Conservation (phyloP, 2,113 vertebrate species). For the Thamnophis sirtalis region DNA sequence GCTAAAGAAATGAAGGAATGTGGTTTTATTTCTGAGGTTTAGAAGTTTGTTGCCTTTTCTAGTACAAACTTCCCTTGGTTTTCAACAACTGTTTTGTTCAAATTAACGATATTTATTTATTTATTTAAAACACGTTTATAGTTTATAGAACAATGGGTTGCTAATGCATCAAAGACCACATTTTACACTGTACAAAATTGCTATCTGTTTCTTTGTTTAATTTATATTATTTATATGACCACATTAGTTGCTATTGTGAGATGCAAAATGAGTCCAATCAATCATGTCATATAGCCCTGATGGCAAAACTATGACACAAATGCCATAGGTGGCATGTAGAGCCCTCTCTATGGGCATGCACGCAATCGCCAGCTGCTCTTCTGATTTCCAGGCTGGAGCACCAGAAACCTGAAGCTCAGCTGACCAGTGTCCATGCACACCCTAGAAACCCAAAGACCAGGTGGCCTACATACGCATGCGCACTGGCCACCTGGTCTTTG, state of each 20-base stretch:
- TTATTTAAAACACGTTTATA: too few species aligned
- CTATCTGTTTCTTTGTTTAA: neutral
- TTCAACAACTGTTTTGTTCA: conserved; percentile 39
- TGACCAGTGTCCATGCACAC: too few species aligned
- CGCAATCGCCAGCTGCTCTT: too few species aligned
- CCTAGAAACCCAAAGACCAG: too few species aligned
- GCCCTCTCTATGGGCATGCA: too few species aligned
- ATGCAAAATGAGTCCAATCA: neutral
- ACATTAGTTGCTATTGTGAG: neutral
- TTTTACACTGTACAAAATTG: conserved; percentile 28
- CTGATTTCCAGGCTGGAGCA: too few species aligned
- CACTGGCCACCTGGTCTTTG: too few species aligned
- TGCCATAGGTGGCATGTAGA: too few species aligned
- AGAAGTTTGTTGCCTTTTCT: neutral
- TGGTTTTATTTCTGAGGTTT: neutral
- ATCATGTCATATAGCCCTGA: neutral
- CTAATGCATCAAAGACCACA: conserved; percentile 47
- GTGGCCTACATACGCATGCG: too few species aligned
- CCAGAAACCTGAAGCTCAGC: too few species aligned
- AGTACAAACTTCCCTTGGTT: conserved; percentile 22
- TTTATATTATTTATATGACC: neutral
- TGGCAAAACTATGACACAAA: too few species aligned
- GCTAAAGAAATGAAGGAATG: neutral
- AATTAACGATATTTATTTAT: conserved; percentile 8
- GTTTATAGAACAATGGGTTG: conserved; percentile 39